Percentiles rank a stretch among this genome's conserved stretches.
Evolutionary conservation across 2,888 invertebrate genomes (phyloP).

Genomic region (Leptarthrus brevirostris): DNA sequence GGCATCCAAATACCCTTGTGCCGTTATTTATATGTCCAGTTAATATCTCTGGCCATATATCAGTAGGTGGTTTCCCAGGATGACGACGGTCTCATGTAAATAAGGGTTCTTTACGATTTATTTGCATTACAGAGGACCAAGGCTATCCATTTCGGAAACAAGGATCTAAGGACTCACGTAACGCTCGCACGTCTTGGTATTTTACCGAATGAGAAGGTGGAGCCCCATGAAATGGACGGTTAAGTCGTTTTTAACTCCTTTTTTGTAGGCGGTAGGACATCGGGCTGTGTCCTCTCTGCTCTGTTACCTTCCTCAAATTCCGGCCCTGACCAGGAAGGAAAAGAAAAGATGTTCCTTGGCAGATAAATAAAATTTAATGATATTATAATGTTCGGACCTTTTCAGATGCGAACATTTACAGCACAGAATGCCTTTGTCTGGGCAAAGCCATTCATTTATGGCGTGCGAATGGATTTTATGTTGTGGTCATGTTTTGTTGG

Average conservation of each 20-base stretch:
- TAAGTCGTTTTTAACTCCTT: constrained; percentile 50
- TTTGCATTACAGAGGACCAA: constrained; percentile 53
- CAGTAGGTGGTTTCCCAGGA: constrained; percentile 54
- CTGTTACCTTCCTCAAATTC: neutral
- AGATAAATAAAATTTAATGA: constrained; percentile 55
- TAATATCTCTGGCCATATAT: constrained; percentile 55
- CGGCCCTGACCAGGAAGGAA: constrained; percentile 4
- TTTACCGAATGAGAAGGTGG: neutral
- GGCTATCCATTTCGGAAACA: constrained; percentile 52
- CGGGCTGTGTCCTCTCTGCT: neutral
- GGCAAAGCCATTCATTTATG: constrained; percentile 45
- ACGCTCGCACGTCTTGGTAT: too few species aligned
- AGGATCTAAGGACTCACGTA: constrained; percentile 49
- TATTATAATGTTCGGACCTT: constrained; percentile 51
- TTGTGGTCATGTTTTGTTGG: constrained; percentile 53
- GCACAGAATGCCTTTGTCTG: constrained; percentile 45
- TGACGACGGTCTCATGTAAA: constrained; percentile 55
- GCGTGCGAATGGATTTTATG: constrained; percentile 52
- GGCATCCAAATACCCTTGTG: constrained; percentile 47
- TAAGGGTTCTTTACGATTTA: constrained; percentile 53
- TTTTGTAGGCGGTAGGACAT: neutral
- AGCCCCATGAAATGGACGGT: constrained; percentile 50
- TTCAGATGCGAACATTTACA: too few species aligned
- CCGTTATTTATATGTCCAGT: constrained; percentile 55
- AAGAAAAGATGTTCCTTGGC: constrained; percentile 9